Percentiles rank a stretch among this genome's conserved stretches.
These are phyloP conservation scores for Petrolisthes manimaculis DNA, from an alignment of 2,888 invertebrate species.

Conservation along the genomic window DNA sequence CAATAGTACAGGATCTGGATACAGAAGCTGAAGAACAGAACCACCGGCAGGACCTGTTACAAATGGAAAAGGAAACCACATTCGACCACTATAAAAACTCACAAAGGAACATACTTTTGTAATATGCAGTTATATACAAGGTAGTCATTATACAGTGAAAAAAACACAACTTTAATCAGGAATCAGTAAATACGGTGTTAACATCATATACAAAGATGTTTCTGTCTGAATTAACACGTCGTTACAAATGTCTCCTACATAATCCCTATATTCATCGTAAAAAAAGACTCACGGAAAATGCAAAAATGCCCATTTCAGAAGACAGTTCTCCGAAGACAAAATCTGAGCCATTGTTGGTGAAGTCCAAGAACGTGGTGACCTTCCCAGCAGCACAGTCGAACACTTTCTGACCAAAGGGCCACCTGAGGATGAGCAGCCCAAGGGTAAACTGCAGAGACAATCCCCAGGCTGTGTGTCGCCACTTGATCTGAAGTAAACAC, in stretches of 20 bases:
- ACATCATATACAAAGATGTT: no score
- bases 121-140: no score
- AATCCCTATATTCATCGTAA: no score
- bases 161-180: no score
- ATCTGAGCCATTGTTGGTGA: conserved; percentile 82
- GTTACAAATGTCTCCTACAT: no score
- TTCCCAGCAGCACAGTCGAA: conserved; percentile 79
- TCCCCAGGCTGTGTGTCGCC: conserved; percentile 86
- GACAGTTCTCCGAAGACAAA: conserved; percentile 82
- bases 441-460: conserved; percentile 86
- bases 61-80: conserved; percentile 28
- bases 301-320: conserved; percentile 74
- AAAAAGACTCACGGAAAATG: conserved; percentile 80
- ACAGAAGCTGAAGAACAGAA: conserved; percentile 93
- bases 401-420: conserved; percentile 82
- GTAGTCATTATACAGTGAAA: no score
- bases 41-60: conserved; percentile 83
- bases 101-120: no score
- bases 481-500: conserved; percentile 74
- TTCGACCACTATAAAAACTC: no score
- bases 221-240: no score
- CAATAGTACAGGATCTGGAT: conserved; percentile 90
- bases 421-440: conserved; percentile 87
- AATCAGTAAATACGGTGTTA: no score
- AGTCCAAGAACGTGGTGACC: conserved; percentile 83